phyloP scores from a whole-genome alignment of 37 sponge, comb jelly and placozoan genomes.

The Spongia lamella region DNA sequence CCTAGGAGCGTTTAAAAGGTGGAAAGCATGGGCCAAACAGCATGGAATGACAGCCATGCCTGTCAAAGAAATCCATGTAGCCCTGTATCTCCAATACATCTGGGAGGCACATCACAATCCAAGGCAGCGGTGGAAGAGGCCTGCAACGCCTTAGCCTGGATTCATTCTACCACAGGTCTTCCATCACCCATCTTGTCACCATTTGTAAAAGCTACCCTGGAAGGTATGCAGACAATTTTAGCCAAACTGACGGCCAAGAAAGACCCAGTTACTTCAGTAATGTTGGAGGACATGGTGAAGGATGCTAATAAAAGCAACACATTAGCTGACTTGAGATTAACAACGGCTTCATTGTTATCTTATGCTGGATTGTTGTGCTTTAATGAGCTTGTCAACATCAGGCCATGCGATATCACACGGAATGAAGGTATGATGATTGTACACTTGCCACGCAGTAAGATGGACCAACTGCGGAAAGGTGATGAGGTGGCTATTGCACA shows the following conservation, averaged over 20 bases:
- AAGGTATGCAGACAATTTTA: slow-evolving; percentile 1
- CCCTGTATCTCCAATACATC: too few relatives aligned
- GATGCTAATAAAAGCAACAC: not conserved
- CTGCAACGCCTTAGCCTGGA: too few relatives aligned
- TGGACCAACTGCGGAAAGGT: slow-evolving; percentile 4
- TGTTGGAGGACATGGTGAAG: slow-evolving; percentile 7
- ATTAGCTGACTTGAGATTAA: not conserved
- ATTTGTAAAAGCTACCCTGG: not conserved
- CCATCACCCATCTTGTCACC: too few relatives aligned
- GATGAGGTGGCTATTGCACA: not conserved
- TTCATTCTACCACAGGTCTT: too few relatives aligned
- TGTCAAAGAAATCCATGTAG: too few relatives aligned
- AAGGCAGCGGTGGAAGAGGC: too few relatives aligned
- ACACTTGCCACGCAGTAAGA: slow-evolving; percentile 3
- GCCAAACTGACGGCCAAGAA: slow-evolving; percentile 1
- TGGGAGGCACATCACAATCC: too few relatives aligned
- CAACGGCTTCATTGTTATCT: not conserved
- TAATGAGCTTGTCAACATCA: slow-evolving; percentile 14
- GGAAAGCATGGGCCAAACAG: too few relatives aligned
- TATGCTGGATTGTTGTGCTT: not conserved
- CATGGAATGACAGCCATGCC: too few relatives aligned
- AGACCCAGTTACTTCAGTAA: slow-evolving; percentile 5
- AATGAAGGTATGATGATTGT: slow-evolving; percentile 4
- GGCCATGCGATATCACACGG: not conserved
- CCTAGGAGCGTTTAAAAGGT: too few relatives aligned